Evolutionary conservation across 2,113 vertebrate species (phyloP).

Genomic region (Orientallactaga bullata): DNA sequence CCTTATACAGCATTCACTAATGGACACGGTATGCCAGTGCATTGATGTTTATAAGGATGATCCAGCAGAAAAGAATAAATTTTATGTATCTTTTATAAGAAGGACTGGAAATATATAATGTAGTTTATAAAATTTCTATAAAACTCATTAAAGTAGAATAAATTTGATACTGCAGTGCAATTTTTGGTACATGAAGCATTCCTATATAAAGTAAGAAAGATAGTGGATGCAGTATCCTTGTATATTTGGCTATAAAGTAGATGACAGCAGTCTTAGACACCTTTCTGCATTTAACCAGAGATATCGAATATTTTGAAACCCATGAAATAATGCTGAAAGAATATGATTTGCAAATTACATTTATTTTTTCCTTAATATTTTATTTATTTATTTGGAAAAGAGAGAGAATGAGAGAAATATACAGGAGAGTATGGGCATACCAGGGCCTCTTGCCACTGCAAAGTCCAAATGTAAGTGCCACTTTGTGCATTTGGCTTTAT

Average conservation of each 20-base stretch:
- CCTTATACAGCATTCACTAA: neutral
- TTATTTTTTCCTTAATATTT: no score
- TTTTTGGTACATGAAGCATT: no score
- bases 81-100: constrained; percentile 4
- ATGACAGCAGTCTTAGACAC: neutral
- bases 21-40: neutral
- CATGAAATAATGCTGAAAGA: constrained; percentile 29
- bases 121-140: constrained; percentile 37
- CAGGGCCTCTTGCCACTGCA: no score
- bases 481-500: no score
- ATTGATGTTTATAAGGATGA: neutral
- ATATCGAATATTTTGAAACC: neutral
- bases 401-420: no score
- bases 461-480: no score
- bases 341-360: constrained; percentile 8
- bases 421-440: no score
- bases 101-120: neutral
- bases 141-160: constrained; percentile 44
- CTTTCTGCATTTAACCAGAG: neutral
- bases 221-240: neutral
- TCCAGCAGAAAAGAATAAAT: neutral
- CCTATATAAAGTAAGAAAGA: neutral
- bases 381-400: no score
- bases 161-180: neutral
- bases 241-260: constrained; percentile 41